A percentile compares a stretch with the other conserved stretches of the same genome.
Conservation (phyloP, 2,113 vertebrate species). For the Zapus hudsonius region DNA sequence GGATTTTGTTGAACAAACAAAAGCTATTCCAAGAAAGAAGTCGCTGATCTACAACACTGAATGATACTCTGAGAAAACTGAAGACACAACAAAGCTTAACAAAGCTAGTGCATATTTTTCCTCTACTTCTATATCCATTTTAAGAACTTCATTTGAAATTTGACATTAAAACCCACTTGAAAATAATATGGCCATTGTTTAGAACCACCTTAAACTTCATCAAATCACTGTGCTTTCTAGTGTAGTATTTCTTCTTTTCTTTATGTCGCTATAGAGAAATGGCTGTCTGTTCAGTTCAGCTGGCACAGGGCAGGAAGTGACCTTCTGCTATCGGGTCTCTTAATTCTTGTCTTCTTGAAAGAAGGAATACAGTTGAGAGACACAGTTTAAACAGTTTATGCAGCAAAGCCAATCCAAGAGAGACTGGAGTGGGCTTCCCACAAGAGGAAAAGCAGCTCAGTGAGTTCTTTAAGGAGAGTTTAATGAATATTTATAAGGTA, state of each 20-base stretch:
- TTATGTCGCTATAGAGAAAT: not conserved
- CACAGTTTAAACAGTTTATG: not conserved
- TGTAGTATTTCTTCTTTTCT: conserved; percentile 7
- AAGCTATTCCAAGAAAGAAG: too few species aligned
- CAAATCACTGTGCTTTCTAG: not conserved
- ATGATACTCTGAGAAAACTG: too few species aligned
- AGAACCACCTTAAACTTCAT: not conserved
- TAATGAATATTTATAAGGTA: not conserved
- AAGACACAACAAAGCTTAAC: too few species aligned
- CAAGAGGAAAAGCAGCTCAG: not conserved
- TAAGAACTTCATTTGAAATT: conserved; percentile 30
- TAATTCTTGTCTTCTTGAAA: not conserved
- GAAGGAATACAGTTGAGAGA: not conserved
- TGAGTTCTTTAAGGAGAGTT: not conserved
- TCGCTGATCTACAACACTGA: too few species aligned
- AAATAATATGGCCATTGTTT: not conserved
- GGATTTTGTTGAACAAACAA: conserved; percentile 21
- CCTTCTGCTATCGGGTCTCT: not conserved
- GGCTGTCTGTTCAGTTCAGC: not conserved
- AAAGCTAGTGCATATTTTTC: not conserved
- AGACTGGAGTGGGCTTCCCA: not conserved
- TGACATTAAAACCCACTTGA: conserved; percentile 44
- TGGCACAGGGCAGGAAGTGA: not conserved
- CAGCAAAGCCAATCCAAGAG: not conserved
- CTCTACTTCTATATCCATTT: conserved; percentile 15